Evolutionary conservation across 30 jellyfish, hydroid and myxozoan genomes (phyloP).

Genomic region (Turritopsis dohrnii): DNA sequence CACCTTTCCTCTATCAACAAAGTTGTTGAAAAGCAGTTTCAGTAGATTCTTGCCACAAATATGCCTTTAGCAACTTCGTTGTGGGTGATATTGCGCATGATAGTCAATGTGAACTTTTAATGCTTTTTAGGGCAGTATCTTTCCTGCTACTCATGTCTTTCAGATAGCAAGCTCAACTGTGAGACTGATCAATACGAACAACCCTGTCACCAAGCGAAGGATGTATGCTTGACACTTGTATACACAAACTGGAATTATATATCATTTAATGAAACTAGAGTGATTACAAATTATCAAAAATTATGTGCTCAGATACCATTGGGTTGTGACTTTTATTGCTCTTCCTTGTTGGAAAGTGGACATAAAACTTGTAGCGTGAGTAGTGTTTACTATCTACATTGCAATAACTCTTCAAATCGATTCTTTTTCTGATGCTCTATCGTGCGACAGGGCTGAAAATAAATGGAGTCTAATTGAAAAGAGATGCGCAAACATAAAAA

Average conservation of each 20-base stretch:
- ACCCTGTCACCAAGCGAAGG: background rate
- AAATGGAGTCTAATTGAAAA: too few species aligned
- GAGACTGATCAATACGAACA: background rate
- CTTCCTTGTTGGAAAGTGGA: background rate
- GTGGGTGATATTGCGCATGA: too few species aligned
- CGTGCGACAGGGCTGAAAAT: too few species aligned
- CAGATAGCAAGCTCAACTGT: background rate
- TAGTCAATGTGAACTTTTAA: background rate
- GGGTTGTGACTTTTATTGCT: background rate
- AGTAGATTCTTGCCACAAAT: too few species aligned
- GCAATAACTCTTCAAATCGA: too few species aligned
- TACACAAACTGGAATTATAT: background rate
- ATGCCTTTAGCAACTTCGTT: too few species aligned
- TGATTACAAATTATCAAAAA: background rate
- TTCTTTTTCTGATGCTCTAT: too few species aligned
- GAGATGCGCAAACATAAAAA: too few species aligned
- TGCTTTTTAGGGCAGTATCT: background rate
- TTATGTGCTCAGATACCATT: background rate
- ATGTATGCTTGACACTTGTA: background rate
- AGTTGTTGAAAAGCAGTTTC: too few species aligned
- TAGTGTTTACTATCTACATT: too few species aligned
- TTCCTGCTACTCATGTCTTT: background rate
- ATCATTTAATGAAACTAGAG: background rate
- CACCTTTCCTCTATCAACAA: too few species aligned
- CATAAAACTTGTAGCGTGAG: background rate